Evolutionary conservation across 2,888 invertebrate species (phyloP).

Genomic region (Chymomyza procnemis): DNA sequence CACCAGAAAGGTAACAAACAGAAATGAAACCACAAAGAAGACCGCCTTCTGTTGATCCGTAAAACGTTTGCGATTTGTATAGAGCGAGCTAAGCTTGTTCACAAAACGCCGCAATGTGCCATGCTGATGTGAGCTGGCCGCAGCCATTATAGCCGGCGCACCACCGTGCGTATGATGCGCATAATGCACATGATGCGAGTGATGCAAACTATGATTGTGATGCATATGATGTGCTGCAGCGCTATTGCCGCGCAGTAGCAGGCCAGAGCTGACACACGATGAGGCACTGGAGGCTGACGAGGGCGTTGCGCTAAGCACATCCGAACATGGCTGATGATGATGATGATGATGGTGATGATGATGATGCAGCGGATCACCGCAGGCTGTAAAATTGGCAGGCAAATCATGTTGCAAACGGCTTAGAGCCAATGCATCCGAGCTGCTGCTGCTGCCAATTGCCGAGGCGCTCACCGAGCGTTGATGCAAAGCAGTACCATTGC

Average conservation of each 20-base stretch:
- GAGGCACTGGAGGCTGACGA: constrained; percentile 45
- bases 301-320: constrained; percentile 13
- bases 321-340: constrained; percentile 48
- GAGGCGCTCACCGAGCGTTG: constrained; percentile 76
- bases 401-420: constrained; percentile 64
- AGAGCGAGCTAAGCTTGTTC: constrained; percentile 71
- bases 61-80: constrained; percentile 76
- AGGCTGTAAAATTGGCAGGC: constrained; percentile 71
- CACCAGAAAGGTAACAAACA: constrained; percentile 76
- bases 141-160: background rate
- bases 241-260: constrained; percentile 48
- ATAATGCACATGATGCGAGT: constrained; percentile 64
- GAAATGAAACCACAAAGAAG: constrained; percentile 76
- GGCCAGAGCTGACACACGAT: constrained; percentile 1
- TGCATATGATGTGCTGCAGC: constrained; percentile 42
- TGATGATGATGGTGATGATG: constrained; percentile 77
- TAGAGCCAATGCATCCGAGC: constrained; percentile 51
- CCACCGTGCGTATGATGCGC: constrained; percentile 39
- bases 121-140: constrained; percentile 52
- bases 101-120: constrained; percentile 79
- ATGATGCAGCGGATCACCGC: constrained; percentile 75
- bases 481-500: constrained; percentile 56
- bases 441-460: constrained; percentile 63
- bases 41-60: constrained; percentile 78
- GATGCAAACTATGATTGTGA: constrained; percentile 61